Conservation (phyloP, 1,140 invertebrate species). For the Danaus melanippus region DNA sequence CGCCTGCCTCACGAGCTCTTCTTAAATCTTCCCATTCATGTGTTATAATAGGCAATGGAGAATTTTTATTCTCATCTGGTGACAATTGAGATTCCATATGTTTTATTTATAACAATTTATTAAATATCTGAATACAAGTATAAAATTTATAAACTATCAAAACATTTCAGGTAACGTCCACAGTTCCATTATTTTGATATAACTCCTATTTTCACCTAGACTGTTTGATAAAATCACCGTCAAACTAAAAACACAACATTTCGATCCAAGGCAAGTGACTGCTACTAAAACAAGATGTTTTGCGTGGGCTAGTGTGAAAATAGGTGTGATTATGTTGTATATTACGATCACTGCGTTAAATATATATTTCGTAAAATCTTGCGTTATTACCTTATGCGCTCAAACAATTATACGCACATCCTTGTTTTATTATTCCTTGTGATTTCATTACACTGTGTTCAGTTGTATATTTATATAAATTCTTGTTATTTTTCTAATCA, state of each 20-base stretch:
- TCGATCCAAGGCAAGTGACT: constrained; percentile 57
- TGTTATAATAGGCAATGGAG: constrained; percentile 76
- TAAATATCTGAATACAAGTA: constrained; percentile 24
- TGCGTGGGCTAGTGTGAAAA: constrained; percentile 69
- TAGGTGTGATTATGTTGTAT: constrained; percentile 68
- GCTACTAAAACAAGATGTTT: constrained; percentile 64
- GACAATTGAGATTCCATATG: constrained; percentile 69
- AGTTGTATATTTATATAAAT: constrained; percentile 35
- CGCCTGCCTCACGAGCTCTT: constrained; percentile 73
- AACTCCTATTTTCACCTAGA: constrained; percentile 41
- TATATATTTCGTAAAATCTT: constrained; percentile 53
- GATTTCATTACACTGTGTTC: constrained; percentile 9
- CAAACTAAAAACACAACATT: constrained; percentile 66
- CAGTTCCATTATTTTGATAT: constrained; percentile 23
- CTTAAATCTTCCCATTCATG: constrained; percentile 82
- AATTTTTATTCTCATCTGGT: constrained; percentile 64
- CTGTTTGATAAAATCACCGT: constrained; percentile 50
- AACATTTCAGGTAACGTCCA: constrained; percentile 27
- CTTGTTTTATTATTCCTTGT: constrained; percentile 28
- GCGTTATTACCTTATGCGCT: constrained; percentile 55
- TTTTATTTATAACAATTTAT: constrained; percentile 37
- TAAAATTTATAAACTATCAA: constrained; percentile 2
- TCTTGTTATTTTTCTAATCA: constrained; percentile 29
- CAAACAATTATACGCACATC: constrained; percentile 26
- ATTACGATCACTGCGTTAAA: constrained; percentile 48